A percentile compares a stretch with the other conserved stretches of the same genome.
Evolutionary conservation across 2,113 vertebrate genomes (phyloP).

Genomic region (Choloepus hoffmanni): DNA sequence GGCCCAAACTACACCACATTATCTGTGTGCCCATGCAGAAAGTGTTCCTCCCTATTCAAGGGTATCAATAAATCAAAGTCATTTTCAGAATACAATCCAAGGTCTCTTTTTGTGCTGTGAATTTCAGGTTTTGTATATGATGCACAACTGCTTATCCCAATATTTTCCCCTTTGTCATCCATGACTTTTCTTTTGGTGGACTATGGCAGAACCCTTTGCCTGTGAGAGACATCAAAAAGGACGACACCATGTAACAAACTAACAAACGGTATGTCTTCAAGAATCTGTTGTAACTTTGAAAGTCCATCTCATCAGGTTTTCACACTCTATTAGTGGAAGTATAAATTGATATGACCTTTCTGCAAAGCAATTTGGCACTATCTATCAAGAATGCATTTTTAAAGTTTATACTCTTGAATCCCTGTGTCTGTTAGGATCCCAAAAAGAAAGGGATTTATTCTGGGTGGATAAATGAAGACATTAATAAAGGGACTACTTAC

Average conservation of each 20-base stretch:
- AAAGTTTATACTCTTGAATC: neutral
- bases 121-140: conserved; percentile 51
- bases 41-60: neutral
- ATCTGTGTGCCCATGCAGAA: neutral
- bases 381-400: conserved; percentile 29
- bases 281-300: neutral
- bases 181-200: conserved; percentile 29
- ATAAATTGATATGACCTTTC: conserved; percentile 4
- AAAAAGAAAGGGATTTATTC: conserved; percentile 25
- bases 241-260: neutral
- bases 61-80: neutral
- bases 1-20: neutral
- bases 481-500: neutral
- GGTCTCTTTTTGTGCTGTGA: neutral
- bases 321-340: neutral
- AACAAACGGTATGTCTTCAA: neutral
- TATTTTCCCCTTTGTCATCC: neutral
- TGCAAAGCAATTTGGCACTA: neutral
- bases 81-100: neutral
- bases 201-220: neutral
- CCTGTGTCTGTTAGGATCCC: neutral
- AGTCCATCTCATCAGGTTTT: conserved; percentile 28
- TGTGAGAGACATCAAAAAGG: neutral
- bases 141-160: neutral
- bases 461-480: conserved; percentile 30